Percentiles rank a stretch among this genome's conserved stretches.
phyloP scores from a whole-genome alignment of 2,797 vertebrate species.

The Anas flavirostris region DNA sequence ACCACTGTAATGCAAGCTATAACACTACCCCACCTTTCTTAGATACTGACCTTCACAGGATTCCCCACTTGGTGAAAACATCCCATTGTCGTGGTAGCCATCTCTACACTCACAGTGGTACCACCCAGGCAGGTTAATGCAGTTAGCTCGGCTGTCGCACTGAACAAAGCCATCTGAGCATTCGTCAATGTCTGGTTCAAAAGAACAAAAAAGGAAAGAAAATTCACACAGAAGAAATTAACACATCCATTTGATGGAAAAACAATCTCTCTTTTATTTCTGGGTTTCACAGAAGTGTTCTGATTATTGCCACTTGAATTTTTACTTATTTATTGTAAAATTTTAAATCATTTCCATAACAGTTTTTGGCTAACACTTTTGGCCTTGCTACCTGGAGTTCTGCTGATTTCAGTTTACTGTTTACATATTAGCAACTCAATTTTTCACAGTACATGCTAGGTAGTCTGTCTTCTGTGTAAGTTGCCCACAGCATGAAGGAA shows the following conservation, averaged over 20 bases:
- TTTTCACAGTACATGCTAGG: not conserved
- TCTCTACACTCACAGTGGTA: constrained; percentile 99
- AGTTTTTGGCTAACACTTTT: not conserved
- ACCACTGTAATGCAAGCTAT: not conserved
- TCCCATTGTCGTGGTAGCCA: constrained; percentile 98
- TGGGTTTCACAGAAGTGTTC: not conserved
- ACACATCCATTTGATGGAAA: not conserved
- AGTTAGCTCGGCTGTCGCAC: constrained; percentile 96
- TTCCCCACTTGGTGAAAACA: constrained; percentile 94
- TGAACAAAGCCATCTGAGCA: constrained; percentile 96
- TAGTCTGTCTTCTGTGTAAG: not conserved
- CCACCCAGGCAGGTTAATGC: constrained; percentile 98
- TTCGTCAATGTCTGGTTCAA: constrained; percentile 93
- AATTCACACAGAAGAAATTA: not conserved
- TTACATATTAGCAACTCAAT: not conserved
- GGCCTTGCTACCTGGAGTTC: not conserved
- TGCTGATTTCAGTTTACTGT: not conserved
- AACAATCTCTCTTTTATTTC: not conserved
- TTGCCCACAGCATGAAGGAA: not conserved
- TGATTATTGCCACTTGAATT: not conserved
- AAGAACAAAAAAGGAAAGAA: constrained; percentile 9
- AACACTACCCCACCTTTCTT: not conserved
- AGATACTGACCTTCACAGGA: constrained; percentile 93
- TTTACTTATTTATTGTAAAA: not conserved
- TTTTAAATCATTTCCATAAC: not conserved